Percentiles rank a stretch among this genome's conserved stretches.
phyloP scores from a whole-genome alignment of 2,888 invertebrate species.

The Drosophila helvetica region DNA sequence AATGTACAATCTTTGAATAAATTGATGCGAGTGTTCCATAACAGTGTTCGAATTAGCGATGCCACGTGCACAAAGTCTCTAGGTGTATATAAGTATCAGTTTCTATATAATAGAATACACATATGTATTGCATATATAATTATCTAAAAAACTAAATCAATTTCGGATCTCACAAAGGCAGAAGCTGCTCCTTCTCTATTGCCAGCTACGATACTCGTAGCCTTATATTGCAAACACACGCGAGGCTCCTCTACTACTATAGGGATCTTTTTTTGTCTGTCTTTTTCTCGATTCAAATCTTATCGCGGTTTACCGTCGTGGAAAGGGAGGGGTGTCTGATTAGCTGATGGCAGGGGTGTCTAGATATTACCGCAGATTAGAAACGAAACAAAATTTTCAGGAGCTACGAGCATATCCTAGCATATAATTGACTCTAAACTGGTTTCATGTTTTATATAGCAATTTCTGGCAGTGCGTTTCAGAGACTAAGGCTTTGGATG shows the following conservation, averaged over 20 bases:
- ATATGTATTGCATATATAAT: not conserved
- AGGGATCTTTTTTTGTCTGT: not conserved
- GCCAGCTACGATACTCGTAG: conserved; percentile 11
- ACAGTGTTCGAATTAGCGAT: not conserved
- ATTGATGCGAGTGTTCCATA: conserved; percentile 38
- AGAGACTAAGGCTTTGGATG: not conserved
- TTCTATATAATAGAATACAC: not conserved
- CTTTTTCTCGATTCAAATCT: not conserved
- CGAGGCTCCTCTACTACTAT: not conserved
- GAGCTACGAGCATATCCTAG: not conserved
- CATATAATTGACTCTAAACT: not conserved
- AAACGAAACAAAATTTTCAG: not conserved
- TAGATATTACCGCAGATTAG: not conserved
- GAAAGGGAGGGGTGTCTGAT: not conserved
- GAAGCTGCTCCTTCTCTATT: not conserved
- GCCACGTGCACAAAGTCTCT: not conserved
- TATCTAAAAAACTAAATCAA: conserved; percentile 6
- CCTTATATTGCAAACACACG: not conserved
- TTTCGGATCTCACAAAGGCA: not conserved
- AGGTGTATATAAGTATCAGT: not conserved
- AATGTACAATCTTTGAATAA: conserved; percentile 41
- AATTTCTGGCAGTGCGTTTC: not conserved
- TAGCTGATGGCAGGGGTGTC: not conserved
- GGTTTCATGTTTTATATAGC: not conserved
- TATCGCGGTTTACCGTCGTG: not conserved